Base-by-base conservation (phyloP, 2,113 vertebrate species). In the Hirundichthys speculiger region DNA sequence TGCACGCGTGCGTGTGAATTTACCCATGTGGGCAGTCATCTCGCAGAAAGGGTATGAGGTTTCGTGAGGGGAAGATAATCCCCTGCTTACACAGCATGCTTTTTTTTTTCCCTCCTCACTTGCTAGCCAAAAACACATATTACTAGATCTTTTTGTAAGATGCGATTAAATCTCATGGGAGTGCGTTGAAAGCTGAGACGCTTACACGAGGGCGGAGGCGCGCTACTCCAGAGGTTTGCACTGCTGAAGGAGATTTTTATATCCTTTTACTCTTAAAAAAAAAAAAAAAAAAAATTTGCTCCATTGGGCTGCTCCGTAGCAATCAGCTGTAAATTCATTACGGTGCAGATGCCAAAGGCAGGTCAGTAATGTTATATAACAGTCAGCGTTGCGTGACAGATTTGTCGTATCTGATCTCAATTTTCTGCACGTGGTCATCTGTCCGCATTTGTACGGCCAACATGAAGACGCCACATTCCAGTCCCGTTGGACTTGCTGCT, bases 61-160 rank as follows among this genome's bases (percentile, higher is more conserved):
- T 73, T 67, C 74, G 47, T 57, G 21, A 38, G 27, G 49, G 16
- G 16, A 52, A 60, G 70, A 67, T 75, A 78, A 83, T 80, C 74
- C 51, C 16, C 41, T 70, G 68, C 64, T 69, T 64, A 74, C 51
- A 63, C 69, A 69, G 50, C 69, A 65, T 40, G 57, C 14, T 27
- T 52, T 52, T 71, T 59, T 49, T n/a, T n/a, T n/a, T n/a, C n/a
- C n/a, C n/a, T n/a, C n/a, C 53, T 45, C 46, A 45, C 19, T 66
- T 53, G 27, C 46, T 46, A 18, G 58, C 13, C 7, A 56, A 25
- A 60, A 39, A 50, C 21, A 41, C 15, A 61, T 52, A 38, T 42
- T 34, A 3, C 41, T 27, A 13, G 42, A 50, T 54, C 39, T 75
- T 47, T 54, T 45, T 34, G 6, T 34, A 43, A 43, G 20, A 5